phyloP scores from a whole-genome alignment of 2,797 vertebrate genomes.

The Pterois miles region DNA sequence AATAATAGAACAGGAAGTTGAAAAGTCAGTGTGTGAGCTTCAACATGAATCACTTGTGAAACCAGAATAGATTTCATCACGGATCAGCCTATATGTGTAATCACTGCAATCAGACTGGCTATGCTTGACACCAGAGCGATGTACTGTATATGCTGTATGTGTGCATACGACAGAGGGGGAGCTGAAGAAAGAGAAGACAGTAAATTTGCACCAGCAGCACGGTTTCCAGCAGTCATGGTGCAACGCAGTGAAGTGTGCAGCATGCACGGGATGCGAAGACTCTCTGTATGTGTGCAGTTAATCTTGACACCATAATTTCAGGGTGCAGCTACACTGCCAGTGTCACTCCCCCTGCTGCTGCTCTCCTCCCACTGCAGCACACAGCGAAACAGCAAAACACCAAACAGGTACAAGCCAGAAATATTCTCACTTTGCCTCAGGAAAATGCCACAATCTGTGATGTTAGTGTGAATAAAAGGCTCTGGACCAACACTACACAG shows the following conservation, averaged over 20 bases:
- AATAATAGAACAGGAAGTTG: conserved; percentile 15
- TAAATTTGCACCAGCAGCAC: background rate
- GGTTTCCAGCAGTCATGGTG: background rate
- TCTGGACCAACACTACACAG: background rate
- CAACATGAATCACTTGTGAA: background rate
- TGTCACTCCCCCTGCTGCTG: background rate
- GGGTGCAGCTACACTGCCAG: background rate
- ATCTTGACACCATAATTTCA: background rate
- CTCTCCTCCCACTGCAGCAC: conserved; percentile 7
- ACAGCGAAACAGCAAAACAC: background rate
- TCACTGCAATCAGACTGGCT: conserved; percentile 3
- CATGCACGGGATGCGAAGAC: background rate
- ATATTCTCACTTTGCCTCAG: background rate
- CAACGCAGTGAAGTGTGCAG: background rate
- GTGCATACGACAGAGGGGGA: conserved; percentile 50
- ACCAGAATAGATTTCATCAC: background rate
- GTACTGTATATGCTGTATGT: background rate
- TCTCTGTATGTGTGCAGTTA: background rate
- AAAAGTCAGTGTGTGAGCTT: background rate
- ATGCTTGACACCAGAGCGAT: background rate
- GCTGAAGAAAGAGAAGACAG: conserved; percentile 74
- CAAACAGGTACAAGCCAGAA: background rate
- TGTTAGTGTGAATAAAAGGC: background rate
- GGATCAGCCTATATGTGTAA: background rate
- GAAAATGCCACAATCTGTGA: background rate